phyloP scores from a whole-genome alignment of 2,113 vertebrate genomes.

The Parus major region DNA sequence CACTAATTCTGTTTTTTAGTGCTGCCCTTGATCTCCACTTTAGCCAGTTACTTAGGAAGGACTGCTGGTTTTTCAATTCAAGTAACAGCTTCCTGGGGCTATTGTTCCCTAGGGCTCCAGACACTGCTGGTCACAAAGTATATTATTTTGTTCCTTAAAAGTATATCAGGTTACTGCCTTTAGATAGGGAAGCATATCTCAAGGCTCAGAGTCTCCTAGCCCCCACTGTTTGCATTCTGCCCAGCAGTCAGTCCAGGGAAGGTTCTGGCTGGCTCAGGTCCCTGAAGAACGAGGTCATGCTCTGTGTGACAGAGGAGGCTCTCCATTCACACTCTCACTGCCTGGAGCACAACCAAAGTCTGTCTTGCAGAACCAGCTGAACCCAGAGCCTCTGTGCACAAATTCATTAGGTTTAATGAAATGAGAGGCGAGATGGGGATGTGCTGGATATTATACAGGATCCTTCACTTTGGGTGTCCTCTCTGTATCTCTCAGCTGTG shows the following conservation, averaged over 20 bases:
- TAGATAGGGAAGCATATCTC: neutral
- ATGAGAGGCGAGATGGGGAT: fast-evolving
- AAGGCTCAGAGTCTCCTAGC: neutral
- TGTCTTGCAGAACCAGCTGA: neutral
- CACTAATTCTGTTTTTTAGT: neutral
- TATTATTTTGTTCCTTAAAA: neutral
- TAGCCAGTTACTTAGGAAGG: neutral
- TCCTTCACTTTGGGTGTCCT: neutral
- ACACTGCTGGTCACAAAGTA: neutral
- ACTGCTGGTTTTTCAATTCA: neutral
- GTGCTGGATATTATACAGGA: neutral
- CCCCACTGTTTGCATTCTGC: neutral
- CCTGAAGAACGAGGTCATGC: neutral
- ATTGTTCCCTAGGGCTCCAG: neutral
- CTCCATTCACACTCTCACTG: neutral
- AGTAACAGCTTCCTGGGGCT: neutral
- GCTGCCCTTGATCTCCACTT: neutral
- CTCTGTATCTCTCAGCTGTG: neutral
- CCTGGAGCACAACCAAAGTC: neutral
- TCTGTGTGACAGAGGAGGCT: neutral
- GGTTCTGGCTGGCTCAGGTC: neutral
- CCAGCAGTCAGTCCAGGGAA: neutral
- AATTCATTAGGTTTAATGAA: neutral
- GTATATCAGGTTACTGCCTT: neutral
- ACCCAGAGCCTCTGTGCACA: neutral